Evolutionary conservation across 92 coral and sea anemone species (phyloP), one percentile per base, ranked within the genome.

Genomic region (Palythoa caribaeorum): DNA sequence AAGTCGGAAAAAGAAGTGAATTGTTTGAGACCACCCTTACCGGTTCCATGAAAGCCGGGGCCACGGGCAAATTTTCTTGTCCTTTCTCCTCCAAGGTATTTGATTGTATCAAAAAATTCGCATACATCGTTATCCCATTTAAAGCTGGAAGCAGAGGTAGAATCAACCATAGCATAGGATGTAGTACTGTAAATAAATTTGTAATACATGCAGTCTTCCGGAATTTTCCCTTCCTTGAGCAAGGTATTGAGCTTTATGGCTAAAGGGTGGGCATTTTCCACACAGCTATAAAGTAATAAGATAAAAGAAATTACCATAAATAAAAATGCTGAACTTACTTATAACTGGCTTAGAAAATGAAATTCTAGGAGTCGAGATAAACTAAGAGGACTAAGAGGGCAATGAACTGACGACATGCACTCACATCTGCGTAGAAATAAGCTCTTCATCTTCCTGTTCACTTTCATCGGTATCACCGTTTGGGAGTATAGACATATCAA

Each of bases 11-110:
- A 90, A 48, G 92, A 77, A 16, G 63, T 69, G 72, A 84, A 84
- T 84, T 84, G 72, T 55, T 85, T 90, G 21, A 39, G 51, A 6
- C 84, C 83, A n/a, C 92, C 85, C 54, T 51, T 36, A 37, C 89
- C 81, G 21, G 87, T 84, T 52, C 92, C 85, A 35, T 53, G 37
- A 73, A 90, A 90, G 63, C 89, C 92, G 53, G 89, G 89, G 54
- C 92, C 92, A 38, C 89, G 21, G 72, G 84, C 83, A 73, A 90
- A 90, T 38, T 85, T 90, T 63, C 92, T 77, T 20, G 89, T 90
- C 54, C 92, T 76, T 75, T 90, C 80, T 48, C 89, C 92, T 84
- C 92, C 89, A 78, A 90, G 89, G 72, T 77, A 90, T 70, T 85
- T 90, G 55, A 90, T 85, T 38, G 92, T 90, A 69, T 47, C 54